These are phyloP conservation scores for Menura novaehollandiae DNA, from an alignment of 2,113 vertebrate genomes.

Conservation along the genomic window DNA sequence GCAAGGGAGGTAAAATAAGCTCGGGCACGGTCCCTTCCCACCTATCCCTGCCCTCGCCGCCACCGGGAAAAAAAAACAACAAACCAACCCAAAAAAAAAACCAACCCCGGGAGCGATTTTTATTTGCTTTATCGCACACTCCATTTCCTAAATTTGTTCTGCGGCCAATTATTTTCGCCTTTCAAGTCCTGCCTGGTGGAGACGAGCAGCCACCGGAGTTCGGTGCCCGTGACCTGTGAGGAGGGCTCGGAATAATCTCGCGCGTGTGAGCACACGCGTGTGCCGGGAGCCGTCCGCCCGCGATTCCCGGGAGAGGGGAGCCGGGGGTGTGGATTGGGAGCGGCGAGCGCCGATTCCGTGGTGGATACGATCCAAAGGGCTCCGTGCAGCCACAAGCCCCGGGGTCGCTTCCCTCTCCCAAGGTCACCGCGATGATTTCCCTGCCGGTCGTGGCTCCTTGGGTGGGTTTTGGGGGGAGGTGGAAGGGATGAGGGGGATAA, in stretches of 20 bases:
- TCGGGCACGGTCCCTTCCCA: background rate
- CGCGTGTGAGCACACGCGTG: constrained; percentile 8
- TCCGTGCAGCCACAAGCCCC: too few species aligned
- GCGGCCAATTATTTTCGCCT: constrained; percentile 71
- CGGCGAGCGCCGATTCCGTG: background rate
- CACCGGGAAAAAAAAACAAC: background rate
- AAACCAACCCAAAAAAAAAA: background rate
- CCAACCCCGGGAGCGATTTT: constrained; percentile 54
- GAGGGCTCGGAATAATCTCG: constrained; percentile 49
- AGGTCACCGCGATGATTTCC: background rate
- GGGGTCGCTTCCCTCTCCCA: background rate
- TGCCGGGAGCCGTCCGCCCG: background rate
- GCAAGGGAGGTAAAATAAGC: constrained; percentile 53
- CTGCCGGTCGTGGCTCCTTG: background rate
- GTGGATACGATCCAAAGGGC: background rate
- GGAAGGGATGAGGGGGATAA: background rate
- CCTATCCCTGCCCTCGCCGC: background rate
- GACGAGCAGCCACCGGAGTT: constrained; percentile 65
- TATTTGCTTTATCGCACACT: constrained; percentile 73
- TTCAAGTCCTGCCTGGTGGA: constrained; percentile 61
- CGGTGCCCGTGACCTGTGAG: constrained; percentile 67
- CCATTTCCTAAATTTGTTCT: constrained; percentile 72
- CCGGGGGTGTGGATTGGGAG: background rate
- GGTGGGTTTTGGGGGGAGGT: background rate
- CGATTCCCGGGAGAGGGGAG: background rate